Conservation (phyloP, 1,140 invertebrate species). For the Bombus sibiricus region DNA sequence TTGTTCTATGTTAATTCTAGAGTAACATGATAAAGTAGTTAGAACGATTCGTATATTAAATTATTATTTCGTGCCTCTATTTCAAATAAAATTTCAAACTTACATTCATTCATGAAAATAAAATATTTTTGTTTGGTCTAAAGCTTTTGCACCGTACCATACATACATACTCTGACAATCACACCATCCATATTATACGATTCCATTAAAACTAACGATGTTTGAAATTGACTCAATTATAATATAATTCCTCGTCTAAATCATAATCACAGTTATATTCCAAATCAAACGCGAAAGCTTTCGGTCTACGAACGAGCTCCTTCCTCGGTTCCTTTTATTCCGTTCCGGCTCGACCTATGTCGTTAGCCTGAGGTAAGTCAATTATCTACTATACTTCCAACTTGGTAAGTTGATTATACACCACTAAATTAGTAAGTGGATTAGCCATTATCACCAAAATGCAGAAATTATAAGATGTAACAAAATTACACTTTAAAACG, state of each 20-base stretch:
- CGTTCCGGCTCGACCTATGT: not conserved
- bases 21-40: too few relatives aligned
- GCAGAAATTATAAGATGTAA: too few relatives aligned
- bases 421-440: constrained; percentile 22
- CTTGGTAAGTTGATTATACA: constrained; percentile 32
- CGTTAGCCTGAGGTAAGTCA: constrained; percentile 28
- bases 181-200: too few relatives aligned
- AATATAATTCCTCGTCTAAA: not conserved
- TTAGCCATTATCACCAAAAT: constrained; percentile 2
- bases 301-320: not conserved
- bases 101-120: too few relatives aligned
- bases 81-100: too few relatives aligned
- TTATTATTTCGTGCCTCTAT: too few relatives aligned
- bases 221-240: not conserved
- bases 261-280: not conserved
- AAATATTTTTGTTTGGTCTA: too few relatives aligned
- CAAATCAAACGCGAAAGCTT: not conserved
- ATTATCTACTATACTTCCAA: constrained; percentile 35
- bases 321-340: not conserved
- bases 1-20: too few relatives aligned
- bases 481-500: too few relatives aligned
- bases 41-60: too few relatives aligned
- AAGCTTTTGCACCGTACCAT: too few relatives aligned
- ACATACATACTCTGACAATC: too few relatives aligned
- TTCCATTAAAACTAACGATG: not conserved